phyloP scores from a whole-genome alignment of 2,888 invertebrate genomes.

The Smittia aterrima region DNA sequence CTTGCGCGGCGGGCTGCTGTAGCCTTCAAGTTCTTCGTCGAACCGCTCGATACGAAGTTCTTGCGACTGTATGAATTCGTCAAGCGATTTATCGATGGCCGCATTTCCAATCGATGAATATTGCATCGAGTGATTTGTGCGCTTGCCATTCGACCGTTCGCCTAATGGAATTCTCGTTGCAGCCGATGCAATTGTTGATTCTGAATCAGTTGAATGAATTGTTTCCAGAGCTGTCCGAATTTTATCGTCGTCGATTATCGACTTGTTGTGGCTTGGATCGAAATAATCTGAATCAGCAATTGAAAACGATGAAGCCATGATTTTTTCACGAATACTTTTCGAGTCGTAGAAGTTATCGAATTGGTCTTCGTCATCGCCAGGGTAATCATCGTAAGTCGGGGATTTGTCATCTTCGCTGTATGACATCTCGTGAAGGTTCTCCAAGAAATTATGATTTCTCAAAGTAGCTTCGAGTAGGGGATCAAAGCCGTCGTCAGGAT shows the following conservation, averaged over 20 bases:
- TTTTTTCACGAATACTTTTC: conserved; percentile 46
- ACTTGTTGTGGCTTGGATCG: conserved; percentile 44
- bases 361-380: conserved; percentile 28
- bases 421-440: conserved; percentile 20
- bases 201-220: conserved; percentile 51
- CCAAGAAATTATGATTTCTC: conserved; percentile 22
- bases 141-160: conserved; percentile 47
- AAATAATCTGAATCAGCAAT: conserved; percentile 51
- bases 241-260: conserved; percentile 47
- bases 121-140: conserved; percentile 47
- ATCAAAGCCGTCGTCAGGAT: conserved; percentile 27
- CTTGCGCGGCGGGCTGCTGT: conserved; percentile 1
- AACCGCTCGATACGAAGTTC: conserved; percentile 28
- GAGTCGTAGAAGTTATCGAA: conserved; percentile 35
- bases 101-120: conserved; percentile 51
- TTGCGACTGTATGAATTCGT: conserved; percentile 48
- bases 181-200: conserved; percentile 51
- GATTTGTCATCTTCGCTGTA: not conserved
- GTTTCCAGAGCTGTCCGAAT: conserved; percentile 49
- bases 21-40: conserved; percentile 34
- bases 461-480: conserved; percentile 3
- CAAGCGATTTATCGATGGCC: conserved; percentile 51
- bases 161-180: conserved; percentile 52
- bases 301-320: conserved; percentile 51
- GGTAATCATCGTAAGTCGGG: not conserved